These are phyloP conservation scores for Melanostoma scalare DNA, from an alignment of 2,888 invertebrate genomes.

Conservation along the genomic window DNA sequence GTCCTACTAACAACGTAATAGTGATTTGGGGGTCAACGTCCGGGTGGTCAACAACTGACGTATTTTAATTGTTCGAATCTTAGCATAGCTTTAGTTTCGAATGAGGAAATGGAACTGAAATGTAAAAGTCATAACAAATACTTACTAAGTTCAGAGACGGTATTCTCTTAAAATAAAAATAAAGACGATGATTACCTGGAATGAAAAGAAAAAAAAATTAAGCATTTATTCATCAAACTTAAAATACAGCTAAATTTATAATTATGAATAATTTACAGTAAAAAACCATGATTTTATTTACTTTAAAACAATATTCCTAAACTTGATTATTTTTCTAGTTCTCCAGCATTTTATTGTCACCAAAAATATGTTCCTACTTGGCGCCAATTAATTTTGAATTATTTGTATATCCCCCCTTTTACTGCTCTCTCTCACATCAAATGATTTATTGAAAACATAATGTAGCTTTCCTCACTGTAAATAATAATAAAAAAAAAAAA, in stretches of 20 bases:
- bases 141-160: too few species aligned
- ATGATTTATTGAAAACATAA: slow-evolving; percentile 9
- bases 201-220: not conserved
- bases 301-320: not conserved
- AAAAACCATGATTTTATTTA: not conserved
- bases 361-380: too few species aligned
- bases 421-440: not conserved
- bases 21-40: too few species aligned
- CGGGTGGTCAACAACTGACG: too few species aligned
- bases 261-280: not conserved
- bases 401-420: not conserved
- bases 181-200: slow-evolving; percentile 18
- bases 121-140: too few species aligned
- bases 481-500: not conserved
- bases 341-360: too few species aligned
- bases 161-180: not conserved
- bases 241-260: not conserved
- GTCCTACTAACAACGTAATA: too few species aligned
- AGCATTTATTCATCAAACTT: not conserved
- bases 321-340: too few species aligned
- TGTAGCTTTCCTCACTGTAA: not conserved
- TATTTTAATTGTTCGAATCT: too few species aligned
- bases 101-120: too few species aligned
- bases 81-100: too few species aligned
- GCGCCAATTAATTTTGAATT: too few species aligned